Base-by-base conservation (phyloP, 2,888 invertebrate species). In the Aphidius colemani region DNA sequence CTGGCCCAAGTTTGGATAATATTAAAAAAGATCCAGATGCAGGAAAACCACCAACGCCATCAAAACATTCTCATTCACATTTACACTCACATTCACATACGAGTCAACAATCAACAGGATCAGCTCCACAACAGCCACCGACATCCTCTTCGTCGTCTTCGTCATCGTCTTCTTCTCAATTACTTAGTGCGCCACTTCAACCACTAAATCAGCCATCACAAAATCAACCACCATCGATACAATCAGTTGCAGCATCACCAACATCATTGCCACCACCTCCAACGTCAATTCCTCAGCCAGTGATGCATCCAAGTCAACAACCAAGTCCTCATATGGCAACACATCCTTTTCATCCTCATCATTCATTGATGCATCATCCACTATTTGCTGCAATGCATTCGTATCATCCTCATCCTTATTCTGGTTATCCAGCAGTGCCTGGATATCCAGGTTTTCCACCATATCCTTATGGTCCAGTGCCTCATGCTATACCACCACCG, bases 281-380 rank as follows among this genome's bases (percentile, higher is more conserved):
- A 1, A 84, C 89, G 6, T 87, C 89, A 2, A 87, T 89, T 70
- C 86, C 89, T 9, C 89, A 89, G 43, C 88, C 89, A 6, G 85
- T 88, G 10, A 90, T 92, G 85, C 92, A 91, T 79, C 89, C 92
- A 7, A 88, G 90, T 3, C 91, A 91, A 75, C 90, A 90, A 74
- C 88, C 88, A 53, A 90, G 90, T 67, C 89, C 88, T 3, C 88
- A 87, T 73, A 82, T 82, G 79, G 87, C 88, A 57, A 30, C 30
- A 30, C 88, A 88, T 82, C 87, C 90, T 11, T 88, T 91, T 81
- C 93, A 93, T 73, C 89, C 92, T 13, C 91, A 90, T 76, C 92
- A 91, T 78, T 88, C 88, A 1, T 80, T 90, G 56, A 86, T 90
- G 77, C 90, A 88, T 75, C 88, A 89, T 18, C 87, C 89, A 4